phyloP scores from a whole-genome alignment of 2,113 vertebrate genomes.

The Atractosteus spatula region DNA sequence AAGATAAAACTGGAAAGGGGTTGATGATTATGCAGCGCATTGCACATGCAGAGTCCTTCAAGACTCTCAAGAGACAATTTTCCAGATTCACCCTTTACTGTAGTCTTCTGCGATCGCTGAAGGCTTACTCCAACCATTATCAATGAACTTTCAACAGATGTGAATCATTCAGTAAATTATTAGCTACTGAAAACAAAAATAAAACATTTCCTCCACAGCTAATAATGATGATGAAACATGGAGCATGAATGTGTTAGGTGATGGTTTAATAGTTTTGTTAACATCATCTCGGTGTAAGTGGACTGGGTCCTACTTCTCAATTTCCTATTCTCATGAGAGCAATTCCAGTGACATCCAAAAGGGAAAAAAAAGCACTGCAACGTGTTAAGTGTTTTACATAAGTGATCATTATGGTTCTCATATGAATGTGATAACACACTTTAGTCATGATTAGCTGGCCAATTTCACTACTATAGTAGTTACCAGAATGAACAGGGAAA shows the following conservation, averaged over 20 bases:
- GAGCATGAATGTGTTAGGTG: neutral
- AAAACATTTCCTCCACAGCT: neutral
- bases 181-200: neutral
- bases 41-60: too few relatives aligned
- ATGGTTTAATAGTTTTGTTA: neutral
- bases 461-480: neutral
- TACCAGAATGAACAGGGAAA: neutral
- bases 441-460: neutral
- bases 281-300: neutral
- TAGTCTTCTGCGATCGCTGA: too few relatives aligned
- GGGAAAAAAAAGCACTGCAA: neutral
- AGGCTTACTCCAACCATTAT: too few relatives aligned
- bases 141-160: too few relatives aligned
- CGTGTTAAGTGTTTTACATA: neutral
- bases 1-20: too few relatives aligned
- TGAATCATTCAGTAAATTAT: too few relatives aligned
- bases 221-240: neutral
- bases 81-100: too few relatives aligned
- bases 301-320: neutral
- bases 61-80: too few relatives aligned
- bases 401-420: conserved; percentile 5
- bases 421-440: neutral
- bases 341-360: neutral
- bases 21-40: too few relatives aligned
- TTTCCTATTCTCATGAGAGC: neutral